phyloP scores from a whole-genome alignment of 2,888 invertebrate species.

The Phaonia tiefii region DNA sequence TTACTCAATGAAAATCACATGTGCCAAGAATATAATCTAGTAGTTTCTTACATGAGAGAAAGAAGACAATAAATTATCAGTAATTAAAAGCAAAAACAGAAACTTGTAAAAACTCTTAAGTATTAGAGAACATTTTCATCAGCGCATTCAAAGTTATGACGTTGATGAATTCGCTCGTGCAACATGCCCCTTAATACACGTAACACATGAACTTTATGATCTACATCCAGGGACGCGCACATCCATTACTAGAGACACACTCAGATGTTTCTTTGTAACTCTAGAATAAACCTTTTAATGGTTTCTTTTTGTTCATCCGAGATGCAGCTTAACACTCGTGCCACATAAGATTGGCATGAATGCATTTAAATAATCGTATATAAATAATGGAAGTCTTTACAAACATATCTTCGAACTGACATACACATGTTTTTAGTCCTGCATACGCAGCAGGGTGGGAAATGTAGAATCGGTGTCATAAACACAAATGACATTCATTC shows the following conservation, averaged over 20 bases:
- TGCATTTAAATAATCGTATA: conserved; percentile 20
- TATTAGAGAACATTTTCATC: conserved; percentile 47
- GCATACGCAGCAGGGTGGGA: too few relatives aligned
- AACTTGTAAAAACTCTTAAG: conserved; percentile 44
- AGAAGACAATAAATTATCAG: conserved; percentile 52
- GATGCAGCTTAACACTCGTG: not conserved
- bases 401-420: too few relatives aligned
- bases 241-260: not conserved
- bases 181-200: not conserved
- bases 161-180: conserved; percentile 37
- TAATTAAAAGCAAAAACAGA: conserved; percentile 53
- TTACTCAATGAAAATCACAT: too few relatives aligned
- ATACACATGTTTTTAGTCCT: too few relatives aligned
- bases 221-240: not conserved
- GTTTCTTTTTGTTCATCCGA: conserved; percentile 15
- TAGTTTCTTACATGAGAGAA: too few relatives aligned
- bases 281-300: conserved; percentile 28
- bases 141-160: conserved; percentile 49
- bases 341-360: conserved; percentile 16
- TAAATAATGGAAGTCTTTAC: not conserved
- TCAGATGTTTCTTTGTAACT: not conserved
- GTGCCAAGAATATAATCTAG: too few relatives aligned
- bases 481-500: conserved; percentile 28
- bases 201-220: too few relatives aligned
- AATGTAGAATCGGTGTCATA: conserved; percentile 15